Evolutionary conservation across 2,797 vertebrate genomes (phyloP), one percentile per base, ranked within the genome.

Genomic region (Pteronotus mesoamericanus): DNA sequence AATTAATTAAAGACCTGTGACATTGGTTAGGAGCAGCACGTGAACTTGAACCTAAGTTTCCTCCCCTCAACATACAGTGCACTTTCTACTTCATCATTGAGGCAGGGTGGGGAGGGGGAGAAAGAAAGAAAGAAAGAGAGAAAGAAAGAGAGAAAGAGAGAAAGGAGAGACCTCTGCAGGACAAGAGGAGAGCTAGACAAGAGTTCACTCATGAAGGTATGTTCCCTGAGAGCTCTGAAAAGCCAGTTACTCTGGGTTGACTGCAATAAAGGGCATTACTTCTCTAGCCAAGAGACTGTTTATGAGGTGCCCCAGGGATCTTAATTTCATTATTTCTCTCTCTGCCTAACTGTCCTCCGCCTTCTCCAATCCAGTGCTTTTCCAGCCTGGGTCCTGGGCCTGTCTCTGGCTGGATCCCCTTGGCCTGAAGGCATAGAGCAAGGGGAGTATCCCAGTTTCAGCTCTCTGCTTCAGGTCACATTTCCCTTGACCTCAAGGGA

Each of bases 401-500:
- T 85, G 32, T 8, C 37, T 94, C 39, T 85, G 24, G 87, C 87
- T 42, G 26, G 55, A 91, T 85, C 34, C 10, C 42, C 39, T 96
- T 57, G 68, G 55, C 84, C 84, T 75, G 66, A 83, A 51, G 80
- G 24, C 42, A 9, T 15, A 37, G 42, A 26, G 68, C 75, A 32
- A 95, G 75, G 82, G 92, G 91, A 75, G 90, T 92, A 78, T 69
- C 96, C 94, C 85, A 64, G 37, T 86, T 80, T 78, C 48, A 78
- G 89, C 26, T 12, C 55, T 8, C 19, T 71, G 72, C 44, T 95
- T 77, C 61, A 61, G 66, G 95, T 97, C 96, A 69, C 88, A 87
- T 97, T 97, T 97, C 96, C 96, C 94, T 93, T 97, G 96, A 96
- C 97, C 96, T 97, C 92, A 95, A 91, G 88, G 83, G 89, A 97